Evolutionary conservation across 2,888 invertebrate genomes (phyloP), one percentile per base, ranked within the genome.

Genomic region (Euproctis similis): DNA sequence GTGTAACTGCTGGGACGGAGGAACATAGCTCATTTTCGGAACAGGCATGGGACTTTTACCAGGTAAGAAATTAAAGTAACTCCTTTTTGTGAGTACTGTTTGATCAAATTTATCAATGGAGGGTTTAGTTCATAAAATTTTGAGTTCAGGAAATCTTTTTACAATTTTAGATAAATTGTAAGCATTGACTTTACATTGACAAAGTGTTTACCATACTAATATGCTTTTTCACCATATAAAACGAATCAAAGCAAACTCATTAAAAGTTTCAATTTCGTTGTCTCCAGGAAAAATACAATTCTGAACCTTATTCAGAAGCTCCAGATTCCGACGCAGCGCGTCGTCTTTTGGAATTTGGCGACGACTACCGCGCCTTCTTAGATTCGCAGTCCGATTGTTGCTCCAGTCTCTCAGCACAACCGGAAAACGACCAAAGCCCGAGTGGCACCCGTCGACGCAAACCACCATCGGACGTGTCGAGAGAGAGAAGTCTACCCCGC

Each of bases 1-100:
- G 89, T 59, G 84, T 87, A 21, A 88, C 88, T 0, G 87, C 87
- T 6, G 87, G 88, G 12, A 88, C 89, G 1, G 92, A 92, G 62
- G 91, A 91, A 59, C 91, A 92, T 47, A 90, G 91, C 57, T 94
- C 93, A 59, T 90, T 94, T 67, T 95, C 94, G 1, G 96, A 96
- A 70, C 93, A 94, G 55, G 95, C 95, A 25, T 97, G 97, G 97
- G 97, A 97, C 74, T 94, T 93, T 74, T 97, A 96, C 86, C 96
- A 94, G 89, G 94, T 93, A 56, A 37, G 57, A n/a, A n/a, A n/a
- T n/a, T n/a, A n/a, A n/a, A n/a, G n/a, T n/a, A n/a, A n/a, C n/a
- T n/a, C n/a, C n/a, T n/a, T n/a, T n/a, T n/a, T n/a, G n/a, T n/a
- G n/a, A n/a, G n/a, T n/a, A n/a, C n/a, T n/a, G n/a, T n/a, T n/a